These are phyloP conservation scores for Diacarnus erythraeanus DNA, from an alignment of 37 sponge, comb jelly and placozoan genomes.

Conservation along the genomic window DNA sequence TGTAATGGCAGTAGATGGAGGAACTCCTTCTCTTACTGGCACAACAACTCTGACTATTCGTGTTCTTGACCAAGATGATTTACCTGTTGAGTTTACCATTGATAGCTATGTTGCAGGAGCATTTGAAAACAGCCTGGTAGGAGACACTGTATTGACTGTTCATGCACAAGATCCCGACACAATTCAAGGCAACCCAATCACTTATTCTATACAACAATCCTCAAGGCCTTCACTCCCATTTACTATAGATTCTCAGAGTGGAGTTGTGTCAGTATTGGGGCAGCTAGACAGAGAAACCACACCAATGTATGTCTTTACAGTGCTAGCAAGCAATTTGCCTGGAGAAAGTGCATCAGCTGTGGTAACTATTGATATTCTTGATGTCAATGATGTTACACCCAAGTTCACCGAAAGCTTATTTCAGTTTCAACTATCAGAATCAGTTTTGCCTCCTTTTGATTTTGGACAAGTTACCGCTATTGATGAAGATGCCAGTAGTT, in stretches of 20 bases:
- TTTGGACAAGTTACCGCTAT: constrained; percentile 32
- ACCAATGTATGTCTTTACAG: constrained; percentile 5
- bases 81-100: constrained; percentile 27
- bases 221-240: constrained; percentile 11
- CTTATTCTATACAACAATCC: constrained; percentile 20
- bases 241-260: constrained; percentile 44
- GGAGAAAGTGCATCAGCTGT: constrained; percentile 23
- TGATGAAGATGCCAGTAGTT: constrained; percentile 36
- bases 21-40: constrained; percentile 17
- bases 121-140: constrained; percentile 45
- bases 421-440: constrained; percentile 45
- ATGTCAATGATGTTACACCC: constrained; percentile 51
- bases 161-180: constrained; percentile 41
- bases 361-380: constrained; percentile 29
- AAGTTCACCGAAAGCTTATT: constrained; percentile 6
- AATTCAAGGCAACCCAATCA: constrained; percentile 33
- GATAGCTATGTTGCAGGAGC: constrained; percentile 39
- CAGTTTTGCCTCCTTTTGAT: constrained; percentile 10
- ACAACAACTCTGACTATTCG: background rate
- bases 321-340: constrained; percentile 27
- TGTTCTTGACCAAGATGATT: constrained; percentile 38
- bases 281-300: constrained; percentile 47
- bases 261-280: constrained; percentile 18
- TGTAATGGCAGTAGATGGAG: constrained; percentile 30
- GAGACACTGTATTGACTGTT: constrained; percentile 18